These are phyloP conservation scores for Pachyuromys duprasi DNA, from an alignment of 2,797 vertebrate species.

Conservation along the genomic window DNA sequence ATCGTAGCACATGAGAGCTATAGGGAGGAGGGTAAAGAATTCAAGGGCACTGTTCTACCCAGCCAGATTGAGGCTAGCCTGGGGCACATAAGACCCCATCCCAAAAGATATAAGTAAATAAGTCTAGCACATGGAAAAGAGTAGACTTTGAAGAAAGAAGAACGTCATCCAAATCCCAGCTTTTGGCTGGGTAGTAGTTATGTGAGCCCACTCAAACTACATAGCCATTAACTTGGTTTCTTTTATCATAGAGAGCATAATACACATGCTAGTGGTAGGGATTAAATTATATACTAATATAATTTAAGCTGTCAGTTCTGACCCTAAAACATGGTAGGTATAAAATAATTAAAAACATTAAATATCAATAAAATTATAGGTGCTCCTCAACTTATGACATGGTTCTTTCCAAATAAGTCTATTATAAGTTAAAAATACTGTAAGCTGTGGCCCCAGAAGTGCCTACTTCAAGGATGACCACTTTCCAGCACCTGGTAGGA, in stretches of 20 bases:
- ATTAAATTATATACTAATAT: slow-evolving; percentile 9
- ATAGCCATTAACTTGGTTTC: not conserved
- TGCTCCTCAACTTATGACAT: not conserved
- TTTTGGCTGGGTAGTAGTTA: not conserved
- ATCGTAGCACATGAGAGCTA: not conserved
- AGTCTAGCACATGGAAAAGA: slow-evolving; percentile 11
- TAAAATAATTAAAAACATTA: slow-evolving; percentile 34
- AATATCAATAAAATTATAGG: slow-evolving; percentile 3
- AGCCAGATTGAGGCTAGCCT: not conserved
- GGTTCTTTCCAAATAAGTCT: not conserved
- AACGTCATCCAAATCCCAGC: not conserved
- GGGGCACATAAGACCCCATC: not conserved
- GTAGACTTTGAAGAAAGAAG: slow-evolving; percentile 11
- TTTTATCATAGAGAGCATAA: slow-evolving; percentile 24
- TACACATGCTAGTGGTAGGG: not conserved
- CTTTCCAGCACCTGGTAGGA: slow-evolving; percentile 76
- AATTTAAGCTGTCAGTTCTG: slow-evolving; percentile 19
- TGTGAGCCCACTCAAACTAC: not conserved
- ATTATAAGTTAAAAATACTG: not conserved
- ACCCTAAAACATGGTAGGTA: not conserved
- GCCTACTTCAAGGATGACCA: slow-evolving; percentile 80
- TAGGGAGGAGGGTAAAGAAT: not conserved
- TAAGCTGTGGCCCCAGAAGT: slow-evolving; percentile 67
- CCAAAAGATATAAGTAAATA: not conserved
- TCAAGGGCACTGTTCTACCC: not conserved